A percentile compares a stretch with the other conserved stretches of the same genome.
phyloP scores from a whole-genome alignment of 2,797 vertebrate genomes.

The Mionectes olivaceus region DNA sequence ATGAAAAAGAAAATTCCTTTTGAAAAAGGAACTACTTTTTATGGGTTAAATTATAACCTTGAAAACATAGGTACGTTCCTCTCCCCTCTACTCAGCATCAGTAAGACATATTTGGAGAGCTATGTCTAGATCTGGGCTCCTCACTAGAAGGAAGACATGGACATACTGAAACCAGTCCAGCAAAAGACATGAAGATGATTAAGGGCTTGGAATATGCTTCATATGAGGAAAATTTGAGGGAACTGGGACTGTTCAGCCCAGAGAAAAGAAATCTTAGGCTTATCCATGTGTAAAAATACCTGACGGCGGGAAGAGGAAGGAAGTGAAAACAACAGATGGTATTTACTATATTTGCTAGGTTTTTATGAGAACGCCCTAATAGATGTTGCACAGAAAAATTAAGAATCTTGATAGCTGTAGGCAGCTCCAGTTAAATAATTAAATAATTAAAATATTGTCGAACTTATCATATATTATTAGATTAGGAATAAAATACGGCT shows the following conservation, averaged over 20 bases:
- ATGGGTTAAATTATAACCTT: neutral
- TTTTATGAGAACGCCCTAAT: neutral
- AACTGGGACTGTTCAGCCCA: neutral
- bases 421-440: neutral
- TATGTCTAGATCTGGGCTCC: neutral
- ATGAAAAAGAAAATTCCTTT: neutral
- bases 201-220: neutral
- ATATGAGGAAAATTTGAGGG: neutral
- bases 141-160: neutral
- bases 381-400: neutral
- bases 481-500: neutral
- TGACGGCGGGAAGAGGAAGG: rapidly evolving
- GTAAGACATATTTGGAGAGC: neutral
- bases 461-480: neutral
- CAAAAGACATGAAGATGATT: neutral
- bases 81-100: neutral
- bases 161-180: neutral
- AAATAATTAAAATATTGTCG: neutral
- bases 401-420: neutral
- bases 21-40: neutral
- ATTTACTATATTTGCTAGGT: neutral
- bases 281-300: neutral
- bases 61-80: neutral
- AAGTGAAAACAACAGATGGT: neutral
- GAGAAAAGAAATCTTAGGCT: neutral